phyloP scores from a whole-genome alignment of 2,797 vertebrate species.

The Ambastaia sidthimunki region DNA sequence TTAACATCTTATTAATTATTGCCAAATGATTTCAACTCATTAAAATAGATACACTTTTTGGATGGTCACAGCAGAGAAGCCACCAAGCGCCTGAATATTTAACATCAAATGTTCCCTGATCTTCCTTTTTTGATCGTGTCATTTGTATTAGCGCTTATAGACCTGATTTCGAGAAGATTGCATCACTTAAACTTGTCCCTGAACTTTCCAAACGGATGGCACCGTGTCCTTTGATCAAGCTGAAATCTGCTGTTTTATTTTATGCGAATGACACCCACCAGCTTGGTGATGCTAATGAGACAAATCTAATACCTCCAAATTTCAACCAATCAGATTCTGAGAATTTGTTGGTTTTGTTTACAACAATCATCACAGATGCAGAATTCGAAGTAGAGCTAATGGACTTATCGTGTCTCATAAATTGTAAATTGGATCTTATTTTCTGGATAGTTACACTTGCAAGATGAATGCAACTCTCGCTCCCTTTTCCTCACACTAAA shows the following conservation, averaged over 20 bases:
- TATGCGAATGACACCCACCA: neutral
- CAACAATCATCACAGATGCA: neutral
- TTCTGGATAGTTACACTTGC: neutral
- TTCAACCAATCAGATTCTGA: neutral
- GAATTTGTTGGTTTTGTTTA: neutral
- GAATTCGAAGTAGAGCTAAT: neutral
- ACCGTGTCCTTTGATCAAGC: neutral
- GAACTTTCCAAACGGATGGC: neutral
- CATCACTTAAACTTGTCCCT: neutral
- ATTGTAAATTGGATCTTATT: neutral
- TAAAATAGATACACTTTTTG: slow-evolving; percentile 44
- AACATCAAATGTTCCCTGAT: slow-evolving; percentile 3
- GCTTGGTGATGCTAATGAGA: neutral
- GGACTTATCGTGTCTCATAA: neutral
- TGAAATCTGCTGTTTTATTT: neutral
- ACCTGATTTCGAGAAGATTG: neutral
- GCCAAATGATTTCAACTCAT: slow-evolving; percentile 46
- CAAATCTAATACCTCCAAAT: neutral
- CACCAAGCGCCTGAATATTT: slow-evolving; percentile 3
- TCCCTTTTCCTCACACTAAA: slow-evolving; percentile 4
- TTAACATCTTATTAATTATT: slow-evolving; percentile 58
- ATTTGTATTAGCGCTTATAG: slow-evolving; percentile 16
- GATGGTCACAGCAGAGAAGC: slow-evolving; percentile 20
- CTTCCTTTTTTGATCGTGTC: neutral
- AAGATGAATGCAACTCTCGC: neutral